Evolutionary conservation across 30 jellyfish, hydroid and myxozoan species (phyloP).

Genomic region (Turritopsis rubra): DNA sequence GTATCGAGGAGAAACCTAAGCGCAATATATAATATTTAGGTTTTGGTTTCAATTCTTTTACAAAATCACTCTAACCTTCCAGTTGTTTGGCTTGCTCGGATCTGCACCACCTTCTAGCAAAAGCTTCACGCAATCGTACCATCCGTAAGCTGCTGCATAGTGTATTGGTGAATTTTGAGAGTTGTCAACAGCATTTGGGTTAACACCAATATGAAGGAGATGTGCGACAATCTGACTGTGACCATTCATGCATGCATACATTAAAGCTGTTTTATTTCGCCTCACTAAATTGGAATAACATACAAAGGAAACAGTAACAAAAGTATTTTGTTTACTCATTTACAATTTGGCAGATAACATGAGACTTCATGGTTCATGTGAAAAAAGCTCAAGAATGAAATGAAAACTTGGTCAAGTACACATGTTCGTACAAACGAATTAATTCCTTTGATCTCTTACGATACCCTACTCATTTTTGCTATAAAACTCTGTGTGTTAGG

Average conservation of each 20-base stretch:
- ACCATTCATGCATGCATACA: slow-evolving; percentile 67
- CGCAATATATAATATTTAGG: too few species aligned
- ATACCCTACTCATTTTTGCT: background rate
- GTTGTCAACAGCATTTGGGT: slow-evolving; percentile 56
- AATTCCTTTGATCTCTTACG: background rate
- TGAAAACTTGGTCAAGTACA: background rate
- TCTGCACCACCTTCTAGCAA: slow-evolving; percentile 74
- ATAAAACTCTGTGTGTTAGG: too few species aligned
- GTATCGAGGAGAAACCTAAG: too few species aligned
- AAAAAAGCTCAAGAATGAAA: too few species aligned
- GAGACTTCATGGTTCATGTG: background rate
- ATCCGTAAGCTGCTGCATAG: slow-evolving; percentile 77
- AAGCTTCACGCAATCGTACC: slow-evolving; percentile 61
- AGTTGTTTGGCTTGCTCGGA: slow-evolving; percentile 47
- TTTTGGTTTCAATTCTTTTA: too few species aligned
- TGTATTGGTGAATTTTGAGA: slow-evolving; percentile 75
- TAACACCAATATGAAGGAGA: slow-evolving; percentile 54
- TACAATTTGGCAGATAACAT: background rate
- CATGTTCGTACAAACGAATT: background rate
- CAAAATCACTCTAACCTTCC: slow-evolving; percentile 84
- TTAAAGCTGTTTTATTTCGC: slow-evolving; percentile 49
- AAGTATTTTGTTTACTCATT: too few species aligned
- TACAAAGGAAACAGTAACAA: background rate
- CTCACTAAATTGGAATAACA: slow-evolving; percentile 37
- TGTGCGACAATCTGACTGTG: slow-evolving; percentile 57